Evolutionary conservation across 2,113 vertebrate genomes (phyloP), one percentile per base, ranked within the genome.

Genomic region (Poeciliopsis retropinna): DNA sequence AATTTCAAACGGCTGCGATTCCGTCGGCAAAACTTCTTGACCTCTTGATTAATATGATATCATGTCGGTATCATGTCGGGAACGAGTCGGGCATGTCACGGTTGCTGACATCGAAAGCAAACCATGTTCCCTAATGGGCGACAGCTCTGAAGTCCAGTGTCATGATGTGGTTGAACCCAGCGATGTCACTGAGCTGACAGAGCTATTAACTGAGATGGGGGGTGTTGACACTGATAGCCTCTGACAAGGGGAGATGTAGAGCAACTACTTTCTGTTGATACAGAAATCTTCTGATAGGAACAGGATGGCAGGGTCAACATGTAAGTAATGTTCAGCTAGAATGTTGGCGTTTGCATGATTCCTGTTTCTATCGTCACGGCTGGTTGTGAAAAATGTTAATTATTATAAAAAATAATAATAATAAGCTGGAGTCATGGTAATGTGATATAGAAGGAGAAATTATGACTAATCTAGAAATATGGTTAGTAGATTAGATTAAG

Each of bases 171-270:
- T 76, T 66, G n/a, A 65, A 90, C 77, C 83, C 82, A 14, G 34
- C 81, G 4, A 76, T 88, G 85, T 86, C 84, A 82, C 41, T 2
- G 61, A 30, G 31, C 86, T 89, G 91, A 92, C 89, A 92, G 87
- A 80, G 87, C 86, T 87, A 90, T 91, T 92, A 88, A 82, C 86
- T 57, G 44, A 69, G 60, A 62, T 71, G 67, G 57, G 70, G 76
- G 65, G 78, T 70, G 39, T 68, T 86, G 90, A 91, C 81, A 90
- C 64, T 85, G 87, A 92, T 82, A 85, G 82, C 80, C 83, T 44
- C 76, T 85, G 92, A 90, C 85, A 80, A 83, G 71, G 70, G 67
- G 79, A 78, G 77, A 81, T 70, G 80, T 72, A 71, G 75, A 72
- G 71, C 70, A 1, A 78, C 73, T 15, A 37, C 76, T 78, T 60